Evolutionary conservation across 2,888 invertebrate species (phyloP).

Genomic region (Drosophila mimetica): DNA sequence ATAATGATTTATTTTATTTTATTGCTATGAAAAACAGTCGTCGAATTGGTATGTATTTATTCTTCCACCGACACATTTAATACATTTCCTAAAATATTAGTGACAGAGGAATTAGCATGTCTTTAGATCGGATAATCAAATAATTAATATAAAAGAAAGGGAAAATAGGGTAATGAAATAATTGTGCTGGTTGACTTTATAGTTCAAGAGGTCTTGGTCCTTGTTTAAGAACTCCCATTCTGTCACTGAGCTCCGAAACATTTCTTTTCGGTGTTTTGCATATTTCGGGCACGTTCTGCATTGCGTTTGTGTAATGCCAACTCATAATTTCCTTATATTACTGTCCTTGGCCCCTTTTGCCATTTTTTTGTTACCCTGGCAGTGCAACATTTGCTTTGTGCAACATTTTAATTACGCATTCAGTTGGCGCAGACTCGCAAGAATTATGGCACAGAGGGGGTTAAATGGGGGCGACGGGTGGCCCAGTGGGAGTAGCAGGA

Average conservation of each 20-base stretch:
- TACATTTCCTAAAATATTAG: too few species aligned
- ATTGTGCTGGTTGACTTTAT: conserved; percentile 1
- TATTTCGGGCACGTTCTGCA: conserved; percentile 38
- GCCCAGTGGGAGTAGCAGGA: conserved; percentile 1
- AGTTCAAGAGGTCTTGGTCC: not conserved
- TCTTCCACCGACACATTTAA: too few species aligned
- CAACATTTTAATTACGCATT: conserved; percentile 61
- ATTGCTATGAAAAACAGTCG: too few species aligned
- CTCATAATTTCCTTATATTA: conserved; percentile 44
- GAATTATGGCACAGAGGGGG: conserved; percentile 45
- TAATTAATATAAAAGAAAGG: not conserved
- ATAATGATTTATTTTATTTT: not conserved
- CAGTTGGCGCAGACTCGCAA: conserved; percentile 47
- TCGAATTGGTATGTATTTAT: too few species aligned
- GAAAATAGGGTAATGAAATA: not conserved
- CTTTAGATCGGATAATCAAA: too few species aligned
- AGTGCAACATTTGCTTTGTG: conserved; percentile 47
- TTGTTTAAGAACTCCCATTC: conserved; percentile 23
- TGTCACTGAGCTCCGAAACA: conserved; percentile 9
- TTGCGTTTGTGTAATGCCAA: conserved; percentile 33
- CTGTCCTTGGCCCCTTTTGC: conserved; percentile 46
- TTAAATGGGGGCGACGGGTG: conserved; percentile 2
- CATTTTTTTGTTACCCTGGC: conserved; percentile 23
- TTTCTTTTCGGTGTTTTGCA: conserved; percentile 27
- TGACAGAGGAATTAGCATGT: too few species aligned